These are phyloP conservation scores for Chalcis sispes DNA, from an alignment of 2,888 invertebrate species.

Conservation along the genomic window DNA sequence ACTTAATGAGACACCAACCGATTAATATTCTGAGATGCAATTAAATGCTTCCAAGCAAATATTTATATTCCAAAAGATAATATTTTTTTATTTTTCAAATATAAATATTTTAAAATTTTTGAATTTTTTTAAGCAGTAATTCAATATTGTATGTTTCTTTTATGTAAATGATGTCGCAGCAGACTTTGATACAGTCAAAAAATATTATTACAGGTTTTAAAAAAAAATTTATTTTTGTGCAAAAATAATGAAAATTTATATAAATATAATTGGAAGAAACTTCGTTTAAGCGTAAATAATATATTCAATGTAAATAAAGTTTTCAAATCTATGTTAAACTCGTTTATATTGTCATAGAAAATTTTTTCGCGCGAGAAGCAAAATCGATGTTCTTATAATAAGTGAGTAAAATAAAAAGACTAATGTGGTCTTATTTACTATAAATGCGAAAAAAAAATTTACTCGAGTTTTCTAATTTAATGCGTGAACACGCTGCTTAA, in stretches of 20 bases:
- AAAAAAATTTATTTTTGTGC: too few species aligned
- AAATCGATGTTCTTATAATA: too few species aligned
- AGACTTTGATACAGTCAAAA: conserved; percentile 5
- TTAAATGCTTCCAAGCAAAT: conserved; percentile 49
- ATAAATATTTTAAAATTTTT: conserved; percentile 20
- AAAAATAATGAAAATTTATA: conserved; percentile 3
- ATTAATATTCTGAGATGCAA: conserved; percentile 40
- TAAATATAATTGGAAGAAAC: conserved; percentile 3
- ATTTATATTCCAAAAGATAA: too few species aligned
- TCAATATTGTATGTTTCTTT: conserved; percentile 15
- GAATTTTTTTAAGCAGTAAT: conserved; percentile 9
- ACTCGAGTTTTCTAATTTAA: conserved; percentile 8
- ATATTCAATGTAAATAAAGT: conserved; percentile 40
- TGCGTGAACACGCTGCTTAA: not conserved
- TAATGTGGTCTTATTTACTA: too few species aligned
- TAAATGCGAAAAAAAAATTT: conserved; percentile 1
- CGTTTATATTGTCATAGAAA: conserved; percentile 13
- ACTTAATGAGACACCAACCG: conserved; percentile 65
- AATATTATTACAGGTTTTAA: conserved; percentile 7
- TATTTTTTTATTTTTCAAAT: conserved; percentile 39
- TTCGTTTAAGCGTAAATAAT: conserved; percentile 20
- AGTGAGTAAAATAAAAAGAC: too few species aligned
- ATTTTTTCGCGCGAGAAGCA: too few species aligned
- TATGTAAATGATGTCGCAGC: not conserved
- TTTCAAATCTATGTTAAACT: conserved; percentile 23